Conservation (phyloP, 2,797 vertebrate species). For the Salmo trutta region DNA sequence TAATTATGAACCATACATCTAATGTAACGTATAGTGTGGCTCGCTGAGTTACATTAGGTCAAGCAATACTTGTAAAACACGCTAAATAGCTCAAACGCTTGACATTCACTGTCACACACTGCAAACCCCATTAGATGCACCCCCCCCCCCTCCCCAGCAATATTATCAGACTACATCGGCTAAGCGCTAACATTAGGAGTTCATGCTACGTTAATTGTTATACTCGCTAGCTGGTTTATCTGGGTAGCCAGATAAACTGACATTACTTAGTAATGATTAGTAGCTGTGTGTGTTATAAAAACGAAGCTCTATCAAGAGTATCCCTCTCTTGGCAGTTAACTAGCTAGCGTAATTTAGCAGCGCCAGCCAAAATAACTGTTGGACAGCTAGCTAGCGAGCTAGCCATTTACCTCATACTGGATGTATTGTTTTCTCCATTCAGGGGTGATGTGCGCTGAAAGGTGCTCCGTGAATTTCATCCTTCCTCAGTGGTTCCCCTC, state of each 20-base stretch:
- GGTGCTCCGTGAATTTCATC: constrained; percentile 96
- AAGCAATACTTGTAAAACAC: too few relatives aligned
- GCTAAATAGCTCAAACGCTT: neutral
- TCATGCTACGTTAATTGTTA: neutral
- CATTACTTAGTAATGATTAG: neutral
- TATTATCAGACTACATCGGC: too few relatives aligned
- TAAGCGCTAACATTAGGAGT: too few relatives aligned
- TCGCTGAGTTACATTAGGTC: too few relatives aligned
- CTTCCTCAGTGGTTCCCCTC: constrained; percentile 39
- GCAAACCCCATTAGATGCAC: neutral
- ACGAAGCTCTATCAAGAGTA: neutral
- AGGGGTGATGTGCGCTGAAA: constrained; percentile 93
- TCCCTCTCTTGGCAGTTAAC: neutral
- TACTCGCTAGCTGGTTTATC: neutral
- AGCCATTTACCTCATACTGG: constrained; percentile 86
- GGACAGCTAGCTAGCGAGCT: constrained; percentile 1
- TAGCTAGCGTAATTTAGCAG: neutral
- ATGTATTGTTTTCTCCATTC: constrained; percentile 96
- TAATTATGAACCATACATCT: too few relatives aligned
- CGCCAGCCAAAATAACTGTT: neutral
- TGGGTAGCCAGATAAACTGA: constrained; percentile 30
- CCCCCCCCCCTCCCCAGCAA: neutral
- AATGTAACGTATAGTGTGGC: too few relatives aligned
- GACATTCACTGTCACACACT: neutral
- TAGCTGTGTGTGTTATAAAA: neutral